Percentiles rank a stretch among this genome's conserved stretches.
phyloP scores from a whole-genome alignment of 2,797 vertebrate genomes.

The Cygnus olor region DNA sequence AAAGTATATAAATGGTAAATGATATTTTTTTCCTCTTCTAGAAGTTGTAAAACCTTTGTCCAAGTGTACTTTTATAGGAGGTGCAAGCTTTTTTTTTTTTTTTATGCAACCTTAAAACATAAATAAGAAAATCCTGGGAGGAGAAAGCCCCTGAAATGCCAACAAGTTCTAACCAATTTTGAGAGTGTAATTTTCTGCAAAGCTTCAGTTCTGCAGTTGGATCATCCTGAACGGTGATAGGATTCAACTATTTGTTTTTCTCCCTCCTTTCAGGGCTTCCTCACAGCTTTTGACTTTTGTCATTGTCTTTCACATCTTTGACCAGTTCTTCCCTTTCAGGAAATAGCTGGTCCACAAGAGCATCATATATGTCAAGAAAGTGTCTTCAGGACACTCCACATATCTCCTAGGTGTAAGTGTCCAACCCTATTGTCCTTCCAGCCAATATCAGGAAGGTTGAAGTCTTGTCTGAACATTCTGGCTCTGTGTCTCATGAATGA shows the following conservation, averaged over 20 bases:
- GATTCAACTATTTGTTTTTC: background rate
- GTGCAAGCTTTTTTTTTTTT: background rate
- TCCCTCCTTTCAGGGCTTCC: background rate
- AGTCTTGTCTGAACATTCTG: background rate
- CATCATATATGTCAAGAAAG: background rate
- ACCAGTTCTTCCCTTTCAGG: background rate
- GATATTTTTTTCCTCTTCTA: background rate
- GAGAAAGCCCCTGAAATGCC: background rate
- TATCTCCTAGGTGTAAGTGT: background rate
- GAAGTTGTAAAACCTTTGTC: background rate
- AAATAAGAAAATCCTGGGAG: background rate
- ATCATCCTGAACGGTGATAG: background rate
- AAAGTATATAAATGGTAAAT: background rate
- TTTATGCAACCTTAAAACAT: background rate
- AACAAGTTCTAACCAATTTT: background rate
- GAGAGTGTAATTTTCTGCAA: background rate
- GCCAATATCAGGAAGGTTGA: background rate
- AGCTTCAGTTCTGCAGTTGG: background rate
- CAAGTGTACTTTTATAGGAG: background rate
- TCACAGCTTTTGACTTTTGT: background rate
- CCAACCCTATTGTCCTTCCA: background rate
- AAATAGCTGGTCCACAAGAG: background rate
- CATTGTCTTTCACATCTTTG: background rate
- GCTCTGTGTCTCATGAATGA: background rate
- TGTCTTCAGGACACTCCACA: background rate